Percentiles rank a stretch among this genome's conserved stretches.
Conservation (phyloP, 2,797 vertebrate genomes). For the Typhlichthys eigenmanni region DNA sequence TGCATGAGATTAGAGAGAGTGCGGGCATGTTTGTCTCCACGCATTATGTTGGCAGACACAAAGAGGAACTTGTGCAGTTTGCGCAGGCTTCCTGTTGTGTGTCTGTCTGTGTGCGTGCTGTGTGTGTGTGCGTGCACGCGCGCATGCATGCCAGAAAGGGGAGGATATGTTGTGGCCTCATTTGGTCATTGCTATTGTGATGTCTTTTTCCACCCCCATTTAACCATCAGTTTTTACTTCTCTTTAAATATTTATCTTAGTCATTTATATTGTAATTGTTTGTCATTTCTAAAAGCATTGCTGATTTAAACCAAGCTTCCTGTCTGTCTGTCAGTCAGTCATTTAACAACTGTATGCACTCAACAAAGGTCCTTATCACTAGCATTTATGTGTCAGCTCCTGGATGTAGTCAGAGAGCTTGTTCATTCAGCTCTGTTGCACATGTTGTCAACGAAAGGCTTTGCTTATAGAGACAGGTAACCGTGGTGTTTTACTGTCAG, state of each 20-base stretch:
- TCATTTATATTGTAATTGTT: background rate
- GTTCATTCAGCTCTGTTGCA: slow-evolving; percentile 12
- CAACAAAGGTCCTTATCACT: slow-evolving; percentile 36
- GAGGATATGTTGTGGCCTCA: background rate
- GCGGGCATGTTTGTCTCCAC: background rate
- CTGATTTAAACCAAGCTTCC: background rate
- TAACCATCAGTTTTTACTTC: slow-evolving; percentile 8
- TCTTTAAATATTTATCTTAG: background rate
- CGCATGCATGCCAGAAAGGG: background rate
- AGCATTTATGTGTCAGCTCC: slow-evolving; percentile 24
- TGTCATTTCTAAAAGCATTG: background rate
- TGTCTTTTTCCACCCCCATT: too few relatives aligned
- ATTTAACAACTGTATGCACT: too few relatives aligned
- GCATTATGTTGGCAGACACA: slow-evolving; percentile 6
- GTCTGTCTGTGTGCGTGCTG: too few relatives aligned
- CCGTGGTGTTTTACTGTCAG: slow-evolving; percentile 10
- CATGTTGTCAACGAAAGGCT: slow-evolving; percentile 39
- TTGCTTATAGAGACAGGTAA: slow-evolving; percentile 20
- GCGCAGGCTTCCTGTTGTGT: slow-evolving; percentile 26
- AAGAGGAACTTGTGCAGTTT: slow-evolving; percentile 12
- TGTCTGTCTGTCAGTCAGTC: too few relatives aligned
- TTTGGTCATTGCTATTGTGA: background rate
- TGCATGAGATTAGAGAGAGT: too few relatives aligned
- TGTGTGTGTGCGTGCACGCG: too few relatives aligned
- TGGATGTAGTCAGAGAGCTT: slow-evolving; percentile 10